Percentiles rank a stretch among this genome's conserved stretches.
phyloP scores from a whole-genome alignment of 2,888 invertebrate genomes.

The Malachius bipustulatus region DNA sequence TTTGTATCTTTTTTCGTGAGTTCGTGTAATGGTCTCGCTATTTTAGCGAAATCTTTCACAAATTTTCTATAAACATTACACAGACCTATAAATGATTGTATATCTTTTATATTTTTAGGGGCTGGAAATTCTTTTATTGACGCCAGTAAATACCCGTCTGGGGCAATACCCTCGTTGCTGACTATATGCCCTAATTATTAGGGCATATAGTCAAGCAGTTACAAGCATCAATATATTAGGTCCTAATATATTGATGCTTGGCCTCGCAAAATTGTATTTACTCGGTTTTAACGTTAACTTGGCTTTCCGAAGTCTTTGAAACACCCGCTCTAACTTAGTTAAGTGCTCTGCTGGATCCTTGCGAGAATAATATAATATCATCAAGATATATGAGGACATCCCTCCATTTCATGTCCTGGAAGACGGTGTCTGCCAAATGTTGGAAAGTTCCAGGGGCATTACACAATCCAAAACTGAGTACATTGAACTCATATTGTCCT shows the following conservation, averaged over 20 bases:
- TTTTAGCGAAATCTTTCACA: too few species aligned
- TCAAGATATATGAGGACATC: conserved; percentile 8
- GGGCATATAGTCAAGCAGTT: too few species aligned
- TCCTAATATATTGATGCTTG: too few species aligned
- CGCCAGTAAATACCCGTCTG: conserved; percentile 10
- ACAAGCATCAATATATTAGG: too few species aligned
- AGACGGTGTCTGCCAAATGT: not conserved
- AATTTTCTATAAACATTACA: conserved; percentile 13
- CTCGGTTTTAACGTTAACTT: conserved; percentile 13
- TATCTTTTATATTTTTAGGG: conserved; percentile 9
- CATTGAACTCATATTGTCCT: conserved; percentile 2
- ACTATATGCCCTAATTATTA: conserved; percentile 12
- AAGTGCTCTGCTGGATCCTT: conserved; percentile 12
- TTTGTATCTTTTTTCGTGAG: conserved; percentile 12
- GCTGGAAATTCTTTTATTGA: conserved; percentile 12
- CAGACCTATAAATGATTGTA: conserved; percentile 13
- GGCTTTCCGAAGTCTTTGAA: conserved; percentile 11
- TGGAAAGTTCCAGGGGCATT: conserved; percentile 1
- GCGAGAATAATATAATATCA: conserved; percentile 15
- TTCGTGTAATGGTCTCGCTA: conserved; percentile 19
- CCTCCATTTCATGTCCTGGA: not conserved
- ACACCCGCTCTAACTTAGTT: conserved; percentile 8
- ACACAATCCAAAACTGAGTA: not conserved
- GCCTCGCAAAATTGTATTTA: too few species aligned
- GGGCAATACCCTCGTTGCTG: conserved; percentile 7